Conservation (phyloP, 2,797 vertebrate genomes). For the Chaetophractus vellerosus region DNA sequence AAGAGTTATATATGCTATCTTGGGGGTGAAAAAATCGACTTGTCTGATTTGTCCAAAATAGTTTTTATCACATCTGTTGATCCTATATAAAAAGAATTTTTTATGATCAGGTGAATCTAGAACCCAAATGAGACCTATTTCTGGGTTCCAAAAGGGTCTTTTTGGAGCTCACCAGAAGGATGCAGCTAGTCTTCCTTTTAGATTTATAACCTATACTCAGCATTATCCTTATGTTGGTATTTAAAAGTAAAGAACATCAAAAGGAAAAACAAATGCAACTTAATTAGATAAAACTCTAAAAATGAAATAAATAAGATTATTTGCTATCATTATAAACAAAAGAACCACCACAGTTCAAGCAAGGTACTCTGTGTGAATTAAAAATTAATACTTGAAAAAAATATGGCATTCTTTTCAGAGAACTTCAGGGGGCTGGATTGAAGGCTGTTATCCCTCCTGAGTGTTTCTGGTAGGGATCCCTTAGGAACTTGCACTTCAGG, state of each 20-base stretch:
- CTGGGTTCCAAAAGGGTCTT: slow-evolving; percentile 32
- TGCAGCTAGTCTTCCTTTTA: neutral
- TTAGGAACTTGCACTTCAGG: neutral
- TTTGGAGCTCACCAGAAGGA: neutral
- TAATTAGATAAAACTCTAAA: slow-evolving; percentile 50
- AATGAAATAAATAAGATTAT: neutral
- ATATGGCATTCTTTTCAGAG: neutral
- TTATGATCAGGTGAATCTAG: slow-evolving; percentile 26
- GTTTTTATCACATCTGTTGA: neutral
- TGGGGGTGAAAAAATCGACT: neutral
- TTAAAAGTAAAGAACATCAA: slow-evolving; percentile 27
- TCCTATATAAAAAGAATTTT: slow-evolving; percentile 19
- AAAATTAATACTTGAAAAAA: neutral
- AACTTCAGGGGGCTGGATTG: neutral
- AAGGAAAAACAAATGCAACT: neutral
- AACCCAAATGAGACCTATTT: slow-evolving; percentile 1
- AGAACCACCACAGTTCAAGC: neutral
- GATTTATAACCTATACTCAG: slow-evolving; percentile 2
- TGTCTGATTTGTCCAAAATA: neutral
- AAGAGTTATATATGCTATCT: neutral
- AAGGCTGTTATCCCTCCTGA: neutral
- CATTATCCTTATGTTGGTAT: slow-evolving; percentile 39
- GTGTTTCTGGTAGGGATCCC: neutral
- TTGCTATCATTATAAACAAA: slow-evolving; percentile 29
- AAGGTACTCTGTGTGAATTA: neutral